Evolutionary conservation across 2,888 invertebrate species (phyloP).

Genomic region (Brachypalpus laphriformis): DNA sequence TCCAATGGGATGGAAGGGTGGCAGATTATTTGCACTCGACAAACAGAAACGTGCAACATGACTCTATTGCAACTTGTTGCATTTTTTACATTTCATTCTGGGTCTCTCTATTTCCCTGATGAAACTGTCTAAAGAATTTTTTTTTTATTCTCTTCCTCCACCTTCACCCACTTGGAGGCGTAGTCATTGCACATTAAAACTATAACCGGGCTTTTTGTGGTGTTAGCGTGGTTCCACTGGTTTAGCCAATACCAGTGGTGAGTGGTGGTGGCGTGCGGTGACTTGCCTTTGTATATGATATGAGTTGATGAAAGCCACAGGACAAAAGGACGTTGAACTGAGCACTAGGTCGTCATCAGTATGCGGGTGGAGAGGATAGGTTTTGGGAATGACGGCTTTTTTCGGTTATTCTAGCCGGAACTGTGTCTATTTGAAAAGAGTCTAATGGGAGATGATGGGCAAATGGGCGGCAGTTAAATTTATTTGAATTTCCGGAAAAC

Average conservation of each 20-base stretch:
- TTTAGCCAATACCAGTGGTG: constrained; percentile 41
- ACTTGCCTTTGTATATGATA: constrained; percentile 56
- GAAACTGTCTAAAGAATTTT: constrained; percentile 52
- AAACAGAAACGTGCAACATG: constrained; percentile 69
- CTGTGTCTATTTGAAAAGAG: constrained; percentile 53
- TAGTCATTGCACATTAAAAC: constrained; percentile 63
- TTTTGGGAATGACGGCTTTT: constrained; percentile 4
- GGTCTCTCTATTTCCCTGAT: constrained; percentile 32
- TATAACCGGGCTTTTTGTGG: constrained; percentile 60
- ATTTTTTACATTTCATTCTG: constrained; percentile 46
- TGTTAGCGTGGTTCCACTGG: constrained; percentile 44
- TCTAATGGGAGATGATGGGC: not conserved
- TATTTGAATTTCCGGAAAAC: constrained; percentile 69
- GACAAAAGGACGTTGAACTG: constrained; percentile 66
- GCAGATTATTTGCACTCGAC: constrained; percentile 56
- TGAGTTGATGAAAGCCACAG: constrained; percentile 68
- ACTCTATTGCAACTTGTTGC: constrained; percentile 69
- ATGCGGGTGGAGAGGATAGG: not conserved
- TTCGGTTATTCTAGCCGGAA: constrained; percentile 26
- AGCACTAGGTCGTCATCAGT: not conserved
- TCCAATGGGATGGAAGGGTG: constrained; percentile 6
- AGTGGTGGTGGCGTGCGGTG: constrained; percentile 27
- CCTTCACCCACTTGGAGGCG: not conserved
- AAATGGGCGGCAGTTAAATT: constrained; percentile 49
- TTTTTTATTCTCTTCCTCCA: not conserved